Percentiles rank a stretch among this genome's conserved stretches.
These are phyloP conservation scores for Eidolon dupreanum DNA, from an alignment of 2,797 vertebrate species.

Conservation along the genomic window DNA sequence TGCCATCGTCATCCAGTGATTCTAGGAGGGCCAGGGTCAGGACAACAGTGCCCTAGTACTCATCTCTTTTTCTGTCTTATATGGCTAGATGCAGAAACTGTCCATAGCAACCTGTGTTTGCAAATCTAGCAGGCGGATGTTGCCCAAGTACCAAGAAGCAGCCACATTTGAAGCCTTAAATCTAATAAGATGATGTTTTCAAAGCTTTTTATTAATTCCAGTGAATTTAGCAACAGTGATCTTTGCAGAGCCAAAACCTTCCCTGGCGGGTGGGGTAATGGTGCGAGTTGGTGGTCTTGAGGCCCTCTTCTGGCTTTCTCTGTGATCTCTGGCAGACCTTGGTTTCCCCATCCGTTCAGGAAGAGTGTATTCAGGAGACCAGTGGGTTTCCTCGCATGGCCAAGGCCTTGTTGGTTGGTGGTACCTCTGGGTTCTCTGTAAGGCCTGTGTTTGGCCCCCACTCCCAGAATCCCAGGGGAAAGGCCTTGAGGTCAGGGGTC, in stretches of 20 bases:
- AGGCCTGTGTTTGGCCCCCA: background rate
- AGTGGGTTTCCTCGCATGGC: background rate
- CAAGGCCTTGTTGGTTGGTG: background rate
- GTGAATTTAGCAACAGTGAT: background rate
- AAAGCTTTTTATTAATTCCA: background rate
- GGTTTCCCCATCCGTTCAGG: background rate
- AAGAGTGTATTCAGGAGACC: background rate
- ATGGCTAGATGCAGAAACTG: background rate
- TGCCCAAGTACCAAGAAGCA: background rate
- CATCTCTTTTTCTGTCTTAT: too few relatives aligned
- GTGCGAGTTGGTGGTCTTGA: rapidly evolving
- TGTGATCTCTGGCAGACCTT: background rate
- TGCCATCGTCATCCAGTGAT: too few relatives aligned
- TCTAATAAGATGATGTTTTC: background rate
- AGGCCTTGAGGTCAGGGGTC: background rate
- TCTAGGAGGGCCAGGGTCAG: background rate
- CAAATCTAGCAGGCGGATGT: background rate
- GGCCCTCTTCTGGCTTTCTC: background rate
- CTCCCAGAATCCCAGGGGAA: background rate
- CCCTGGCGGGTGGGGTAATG: rapidly evolving
- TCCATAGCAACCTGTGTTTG: rapidly evolving
- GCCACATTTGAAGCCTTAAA: background rate
- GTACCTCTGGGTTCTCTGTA: background rate
- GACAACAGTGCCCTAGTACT: background rate
- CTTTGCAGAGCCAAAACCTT: background rate